Evolutionary conservation across 2,797 vertebrate species (phyloP).

Genomic region (Lutjanus argentimaculatus): DNA sequence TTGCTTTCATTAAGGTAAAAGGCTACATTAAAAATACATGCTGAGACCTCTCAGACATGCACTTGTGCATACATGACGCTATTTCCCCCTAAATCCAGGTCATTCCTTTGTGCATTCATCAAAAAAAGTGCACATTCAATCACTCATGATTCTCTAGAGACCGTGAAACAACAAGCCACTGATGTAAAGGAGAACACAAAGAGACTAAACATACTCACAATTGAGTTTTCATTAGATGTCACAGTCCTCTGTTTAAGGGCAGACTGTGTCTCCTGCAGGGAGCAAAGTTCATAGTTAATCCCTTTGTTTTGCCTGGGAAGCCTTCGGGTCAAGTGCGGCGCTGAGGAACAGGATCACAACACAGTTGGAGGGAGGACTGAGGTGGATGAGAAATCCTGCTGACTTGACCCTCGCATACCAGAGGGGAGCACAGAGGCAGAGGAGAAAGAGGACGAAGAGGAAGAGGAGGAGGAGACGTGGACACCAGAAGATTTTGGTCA

Average conservation of each 20-base stretch:
- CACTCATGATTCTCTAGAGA: conserved; percentile 34
- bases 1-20: conserved; percentile 79
- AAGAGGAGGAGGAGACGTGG: conserved; percentile 39
- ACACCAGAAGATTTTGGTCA: conserved; percentile 41
- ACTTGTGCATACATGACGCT: conserved; percentile 71
- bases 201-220: conserved; percentile 71
- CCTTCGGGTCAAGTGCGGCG: conserved; percentile 72
- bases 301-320: conserved; percentile 76
- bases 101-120: conserved; percentile 63
- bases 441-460: conserved; percentile 39
- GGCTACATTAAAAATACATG: conserved; percentile 83
- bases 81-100: conserved; percentile 70
- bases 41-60: conserved; percentile 77
- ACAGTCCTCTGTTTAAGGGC: conserved; percentile 27
- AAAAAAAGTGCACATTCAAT: conserved; percentile 52
- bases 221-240: conserved; percentile 55
- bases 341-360: conserved; percentile 67
- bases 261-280: conserved; percentile 52
- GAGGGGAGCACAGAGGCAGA: conserved; percentile 41
- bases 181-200: conserved; percentile 7
- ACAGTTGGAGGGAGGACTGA: conserved; percentile 63
- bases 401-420: conserved; percentile 64
- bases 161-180: conserved; percentile 34
- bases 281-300: conserved; percentile 80
- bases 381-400: conserved; percentile 66